These are phyloP conservation scores for Microctenopoma steveboyesi DNA, from an alignment of 2,797 vertebrate species.

Conservation along the genomic window DNA sequence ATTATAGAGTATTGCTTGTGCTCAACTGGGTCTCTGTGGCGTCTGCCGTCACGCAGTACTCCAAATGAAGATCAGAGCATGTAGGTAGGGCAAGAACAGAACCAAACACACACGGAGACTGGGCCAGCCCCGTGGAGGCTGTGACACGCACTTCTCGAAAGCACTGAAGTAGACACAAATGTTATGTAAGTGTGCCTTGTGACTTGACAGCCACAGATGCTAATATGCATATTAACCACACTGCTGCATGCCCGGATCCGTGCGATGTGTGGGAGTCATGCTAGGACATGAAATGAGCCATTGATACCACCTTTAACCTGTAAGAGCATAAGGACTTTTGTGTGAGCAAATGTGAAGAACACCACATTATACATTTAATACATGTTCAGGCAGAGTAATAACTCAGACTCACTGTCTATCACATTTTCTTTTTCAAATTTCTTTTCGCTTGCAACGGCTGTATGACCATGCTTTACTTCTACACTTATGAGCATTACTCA, in stretches of 20 bases:
- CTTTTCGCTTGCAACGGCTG: slow-evolving; percentile 6
- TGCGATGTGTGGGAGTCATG: slow-evolving; percentile 15
- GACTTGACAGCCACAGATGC: slow-evolving; percentile 48
- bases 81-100: slow-evolving; percentile 38
- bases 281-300: slow-evolving; percentile 18
- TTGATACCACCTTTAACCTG: slow-evolving; percentile 20
- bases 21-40: slow-evolving; percentile 50
- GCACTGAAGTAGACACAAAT: slow-evolving; percentile 42
- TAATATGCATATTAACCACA: slow-evolving; percentile 46
- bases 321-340: slow-evolving; percentile 1
- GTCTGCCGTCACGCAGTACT: slow-evolving; percentile 34
- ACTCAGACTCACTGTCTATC: slow-evolving; percentile 2
- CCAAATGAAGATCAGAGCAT: slow-evolving; percentile 48
- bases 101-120: slow-evolving; percentile 44
- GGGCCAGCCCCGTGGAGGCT: slow-evolving; percentile 56
- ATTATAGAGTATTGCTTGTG: slow-evolving; percentile 19
- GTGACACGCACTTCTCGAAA: slow-evolving; percentile 19
- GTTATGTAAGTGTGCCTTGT: slow-evolving; percentile 50
- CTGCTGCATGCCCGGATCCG: not conserved
- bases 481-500: slow-evolving; percentile 45
- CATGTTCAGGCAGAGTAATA: not conserved
- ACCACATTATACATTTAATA: slow-evolving; percentile 12
- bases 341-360: slow-evolving; percentile 2
- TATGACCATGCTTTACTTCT: slow-evolving; percentile 28
- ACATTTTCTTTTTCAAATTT: slow-evolving; percentile 7